Conservation (phyloP, 2,113 vertebrate species). For the Saccopteryx leptura region DNA sequence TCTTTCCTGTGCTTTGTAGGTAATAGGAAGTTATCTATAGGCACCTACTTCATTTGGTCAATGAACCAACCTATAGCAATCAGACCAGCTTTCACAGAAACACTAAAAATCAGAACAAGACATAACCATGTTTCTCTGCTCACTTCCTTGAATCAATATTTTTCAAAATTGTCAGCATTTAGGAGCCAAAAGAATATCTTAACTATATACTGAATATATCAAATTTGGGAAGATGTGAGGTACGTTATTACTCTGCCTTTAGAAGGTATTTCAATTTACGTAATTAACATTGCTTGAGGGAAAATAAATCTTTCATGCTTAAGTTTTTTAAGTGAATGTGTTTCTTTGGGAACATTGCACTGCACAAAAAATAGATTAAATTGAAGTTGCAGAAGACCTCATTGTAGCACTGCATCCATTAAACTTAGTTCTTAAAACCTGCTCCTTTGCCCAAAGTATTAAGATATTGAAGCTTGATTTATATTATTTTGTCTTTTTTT, state of each 20-base stretch:
- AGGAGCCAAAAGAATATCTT: constrained; percentile 42
- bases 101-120: not conserved
- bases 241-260: constrained; percentile 29
- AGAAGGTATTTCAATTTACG: constrained; percentile 27
- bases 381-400: not conserved
- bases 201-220: not conserved
- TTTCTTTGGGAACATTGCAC: not conserved
- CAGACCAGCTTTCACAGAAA: not conserved
- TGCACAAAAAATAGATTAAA: constrained; percentile 26
- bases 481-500: not conserved
- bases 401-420: not conserved
- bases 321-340: not conserved
- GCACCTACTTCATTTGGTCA: not conserved
- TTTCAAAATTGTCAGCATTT: not conserved
- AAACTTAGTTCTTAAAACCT: constrained; percentile 27
- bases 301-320: constrained; percentile 21
- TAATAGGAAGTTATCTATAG: not conserved
- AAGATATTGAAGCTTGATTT: not conserved
- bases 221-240: constrained; percentile 27
- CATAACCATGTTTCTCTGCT: not conserved
- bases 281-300: constrained; percentile 58
- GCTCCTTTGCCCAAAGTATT: not conserved
- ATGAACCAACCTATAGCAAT: not conserved
- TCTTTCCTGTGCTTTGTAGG: not conserved
- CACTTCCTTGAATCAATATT: constrained; percentile 38